Evolutionary conservation across 92 coral and sea anemone genomes (phyloP).

Genomic region (Phenganax subtilis): DNA sequence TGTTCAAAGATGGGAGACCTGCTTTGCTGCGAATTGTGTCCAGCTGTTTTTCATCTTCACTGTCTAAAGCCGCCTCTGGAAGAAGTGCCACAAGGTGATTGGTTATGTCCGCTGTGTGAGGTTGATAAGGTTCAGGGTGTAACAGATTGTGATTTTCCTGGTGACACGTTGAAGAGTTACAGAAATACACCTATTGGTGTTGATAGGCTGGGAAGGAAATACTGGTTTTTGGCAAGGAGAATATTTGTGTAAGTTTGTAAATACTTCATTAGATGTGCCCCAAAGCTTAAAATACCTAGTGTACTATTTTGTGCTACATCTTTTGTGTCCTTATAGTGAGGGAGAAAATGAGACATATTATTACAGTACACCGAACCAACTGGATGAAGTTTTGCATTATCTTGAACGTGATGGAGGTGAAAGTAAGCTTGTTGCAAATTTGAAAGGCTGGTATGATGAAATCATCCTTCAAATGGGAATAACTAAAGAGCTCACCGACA

Average conservation of each 20-base stretch:
- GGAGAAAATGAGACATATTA: conserved; percentile 63
- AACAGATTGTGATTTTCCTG: conserved; percentile 72
- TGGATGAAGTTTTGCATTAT: conserved; percentile 68
- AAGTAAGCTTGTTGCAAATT: conserved; percentile 62
- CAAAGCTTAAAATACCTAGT: no score
- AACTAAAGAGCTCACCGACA: conserved; percentile 76
- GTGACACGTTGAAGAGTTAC: conserved; percentile 81
- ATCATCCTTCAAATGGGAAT: conserved; percentile 86
- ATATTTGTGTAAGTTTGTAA: conserved; percentile 79
- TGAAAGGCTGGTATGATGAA: conserved; percentile 68
- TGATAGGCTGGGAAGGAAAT: conserved; percentile 91
- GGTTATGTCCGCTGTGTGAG: conserved; percentile 98
- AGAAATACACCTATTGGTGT: conserved; percentile 87
- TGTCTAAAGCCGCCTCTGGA: conserved; percentile 96
- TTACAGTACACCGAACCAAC: conserved; percentile 79
- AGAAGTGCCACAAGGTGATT: conserved; percentile 97
- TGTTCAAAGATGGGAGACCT: conserved; percentile 98
- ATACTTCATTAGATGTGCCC: neutral
- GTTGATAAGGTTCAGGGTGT: conserved; percentile 86
- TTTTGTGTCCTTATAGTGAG: conserved; percentile 50
- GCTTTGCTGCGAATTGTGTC: conserved; percentile 93
- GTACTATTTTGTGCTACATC: neutral
- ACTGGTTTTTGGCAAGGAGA: conserved; percentile 92
- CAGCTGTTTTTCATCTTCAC: conserved; percentile 96
- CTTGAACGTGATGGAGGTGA: conserved; percentile 90